Conservation (phyloP, 2,888 invertebrate genomes). For the Phrixothrix hirtus region DNA sequence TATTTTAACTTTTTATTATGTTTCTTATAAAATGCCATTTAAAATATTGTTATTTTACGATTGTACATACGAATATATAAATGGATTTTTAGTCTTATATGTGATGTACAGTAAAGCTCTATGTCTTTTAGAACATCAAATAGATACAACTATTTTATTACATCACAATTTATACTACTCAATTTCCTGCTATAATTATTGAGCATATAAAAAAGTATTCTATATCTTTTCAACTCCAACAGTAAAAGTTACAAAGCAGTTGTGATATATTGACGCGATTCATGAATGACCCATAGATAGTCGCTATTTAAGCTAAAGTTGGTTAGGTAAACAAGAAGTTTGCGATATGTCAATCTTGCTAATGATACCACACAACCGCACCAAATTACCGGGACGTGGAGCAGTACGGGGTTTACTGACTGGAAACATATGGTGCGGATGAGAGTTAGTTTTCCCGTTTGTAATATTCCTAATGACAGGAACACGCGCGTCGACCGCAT, state of each 20-base stretch:
- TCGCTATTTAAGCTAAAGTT: constrained; percentile 32
- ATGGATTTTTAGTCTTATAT: constrained; percentile 45
- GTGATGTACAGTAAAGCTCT: constrained; percentile 48
- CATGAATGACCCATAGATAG: constrained; percentile 23
- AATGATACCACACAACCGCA: constrained; percentile 58
- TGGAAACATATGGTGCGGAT: constrained; percentile 56
- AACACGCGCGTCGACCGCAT: constrained; percentile 50
- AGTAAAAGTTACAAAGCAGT: constrained; percentile 20
- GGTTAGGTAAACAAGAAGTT: constrained; percentile 49
- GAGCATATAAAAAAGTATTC: constrained; percentile 9
- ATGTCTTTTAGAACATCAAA: constrained; percentile 42
- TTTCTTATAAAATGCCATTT: constrained; percentile 40
- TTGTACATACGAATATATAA: constrained; percentile 45
- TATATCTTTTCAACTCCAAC: constrained; percentile 1
- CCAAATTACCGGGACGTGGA: constrained; percentile 52
- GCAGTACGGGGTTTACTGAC: constrained; percentile 44
- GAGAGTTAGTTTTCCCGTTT: constrained; percentile 58
- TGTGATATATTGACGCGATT: constrained; percentile 5
- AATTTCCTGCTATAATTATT: constrained; percentile 27
- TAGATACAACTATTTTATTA: constrained; percentile 38
- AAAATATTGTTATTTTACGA: constrained; percentile 49
- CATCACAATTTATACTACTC: constrained; percentile 30
- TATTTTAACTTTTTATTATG: constrained; percentile 45
- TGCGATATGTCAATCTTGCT: constrained; percentile 59
- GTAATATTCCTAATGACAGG: constrained; percentile 60